Evolutionary conservation across 1,140 invertebrate genomes (phyloP).

Genomic region (Neomicropteryx cornuta): DNA sequence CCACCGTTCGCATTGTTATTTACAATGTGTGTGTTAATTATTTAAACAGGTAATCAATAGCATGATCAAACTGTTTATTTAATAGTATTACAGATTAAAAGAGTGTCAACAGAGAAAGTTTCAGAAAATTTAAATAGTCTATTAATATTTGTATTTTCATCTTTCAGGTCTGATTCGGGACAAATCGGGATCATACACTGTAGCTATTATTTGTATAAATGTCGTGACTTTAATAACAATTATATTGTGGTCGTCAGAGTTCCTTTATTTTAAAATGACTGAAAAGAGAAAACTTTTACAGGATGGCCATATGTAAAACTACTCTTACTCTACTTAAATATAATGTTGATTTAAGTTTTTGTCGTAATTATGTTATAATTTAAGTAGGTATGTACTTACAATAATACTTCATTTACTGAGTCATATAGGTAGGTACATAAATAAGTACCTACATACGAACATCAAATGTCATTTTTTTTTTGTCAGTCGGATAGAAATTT

Average conservation of each 20-base stretch:
- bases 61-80: too few relatives aligned
- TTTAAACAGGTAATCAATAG: too few relatives aligned
- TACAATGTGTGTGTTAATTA: too few relatives aligned
- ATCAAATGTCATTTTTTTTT: neutral
- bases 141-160: constrained; percentile 10
- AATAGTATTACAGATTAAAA: too few relatives aligned
- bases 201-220: constrained; percentile 31
- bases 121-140: neutral
- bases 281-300: too few relatives aligned
- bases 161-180: constrained; percentile 33
- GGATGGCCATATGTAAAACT: too few relatives aligned
- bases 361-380: too few relatives aligned
- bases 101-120: too few relatives aligned
- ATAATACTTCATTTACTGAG: neutral
- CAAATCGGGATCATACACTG: constrained; percentile 28
- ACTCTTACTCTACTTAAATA: neutral
- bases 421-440: neutral
- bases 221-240: constrained; percentile 29
- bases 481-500: too few relatives aligned
- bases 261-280: constrained; percentile 27
- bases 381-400: too few relatives aligned
- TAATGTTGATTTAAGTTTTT: too few relatives aligned
- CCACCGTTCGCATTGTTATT: too few relatives aligned
- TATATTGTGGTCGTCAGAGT: constrained; percentile 29
- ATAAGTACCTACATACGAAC: neutral